Evolutionary conservation across 2,797 vertebrate genomes (phyloP).

Genomic region (Thaleichthys pacificus): DNA sequence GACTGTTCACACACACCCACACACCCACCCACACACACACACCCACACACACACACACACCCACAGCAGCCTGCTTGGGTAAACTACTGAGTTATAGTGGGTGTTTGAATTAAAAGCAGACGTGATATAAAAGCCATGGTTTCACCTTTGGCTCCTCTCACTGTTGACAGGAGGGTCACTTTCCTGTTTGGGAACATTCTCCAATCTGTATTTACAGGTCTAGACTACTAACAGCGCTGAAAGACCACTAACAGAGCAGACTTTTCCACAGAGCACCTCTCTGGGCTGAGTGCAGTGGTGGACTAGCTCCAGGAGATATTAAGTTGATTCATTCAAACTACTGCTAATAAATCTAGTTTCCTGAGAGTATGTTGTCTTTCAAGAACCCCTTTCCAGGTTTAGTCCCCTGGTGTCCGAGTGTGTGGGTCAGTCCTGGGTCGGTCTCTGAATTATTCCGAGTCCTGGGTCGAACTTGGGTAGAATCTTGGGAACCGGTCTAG

Average conservation of each 20-base stretch:
- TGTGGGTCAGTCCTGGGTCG: background rate
- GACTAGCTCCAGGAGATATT: background rate
- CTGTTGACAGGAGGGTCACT: background rate
- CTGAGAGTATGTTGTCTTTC: background rate
- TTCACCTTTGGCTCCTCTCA: background rate
- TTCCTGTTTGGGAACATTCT: constrained; percentile 1
- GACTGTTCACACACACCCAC: background rate
- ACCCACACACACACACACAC: background rate
- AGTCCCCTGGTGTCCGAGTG: background rate
- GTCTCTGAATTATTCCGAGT: background rate
- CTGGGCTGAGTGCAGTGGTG: background rate
- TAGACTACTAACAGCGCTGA: background rate
- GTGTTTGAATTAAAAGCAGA: background rate
- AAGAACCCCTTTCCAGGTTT: background rate
- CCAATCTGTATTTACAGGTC: background rate
- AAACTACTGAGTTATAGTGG: background rate
- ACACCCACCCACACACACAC: background rate
- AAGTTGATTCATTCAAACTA: constrained; percentile 1
- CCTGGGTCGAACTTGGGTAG: background rate
- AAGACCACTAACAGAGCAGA: background rate
- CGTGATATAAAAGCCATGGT: background rate
- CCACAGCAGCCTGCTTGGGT: background rate
- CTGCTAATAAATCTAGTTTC: background rate
- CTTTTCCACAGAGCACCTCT: background rate
- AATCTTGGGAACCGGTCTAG: background rate